A percentile compares a stretch with the other conserved stretches of the same genome.
These are phyloP conservation scores for Nymphalis polychloros DNA, from an alignment of 2,888 invertebrate genomes.

Conservation along the genomic window DNA sequence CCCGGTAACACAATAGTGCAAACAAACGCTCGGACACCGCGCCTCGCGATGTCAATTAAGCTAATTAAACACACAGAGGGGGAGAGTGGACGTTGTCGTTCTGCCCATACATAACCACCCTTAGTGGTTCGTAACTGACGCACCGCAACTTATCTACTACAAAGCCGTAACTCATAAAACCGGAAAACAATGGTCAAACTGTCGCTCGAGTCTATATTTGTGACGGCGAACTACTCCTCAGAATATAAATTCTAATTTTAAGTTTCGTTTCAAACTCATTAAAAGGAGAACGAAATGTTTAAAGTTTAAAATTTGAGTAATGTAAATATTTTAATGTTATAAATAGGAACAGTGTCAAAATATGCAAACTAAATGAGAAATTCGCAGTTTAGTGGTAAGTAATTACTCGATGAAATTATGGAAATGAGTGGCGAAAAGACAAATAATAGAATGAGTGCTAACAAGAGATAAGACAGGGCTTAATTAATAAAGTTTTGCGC, in stretches of 20 bases:
- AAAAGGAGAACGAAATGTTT: no score
- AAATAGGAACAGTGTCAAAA: slow-evolving; percentile 67
- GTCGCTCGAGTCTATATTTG: slow-evolving; percentile 38
- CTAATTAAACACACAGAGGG: slow-evolving; percentile 79
- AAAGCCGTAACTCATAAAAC: slow-evolving; percentile 63
- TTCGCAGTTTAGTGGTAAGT: slow-evolving; percentile 73
- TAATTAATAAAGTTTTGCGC: slow-evolving; percentile 81
- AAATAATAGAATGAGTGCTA: slow-evolving; percentile 82
- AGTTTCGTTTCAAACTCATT: not conserved
- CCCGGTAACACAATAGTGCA: slow-evolving; percentile 74
- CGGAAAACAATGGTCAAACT: slow-evolving; percentile 58
- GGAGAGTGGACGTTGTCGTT: slow-evolving; percentile 56
- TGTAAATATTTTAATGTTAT: slow-evolving; percentile 4
- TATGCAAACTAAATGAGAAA: slow-evolving; percentile 76
- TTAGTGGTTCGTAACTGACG: slow-evolving; percentile 64
- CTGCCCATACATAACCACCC: slow-evolving; percentile 41
- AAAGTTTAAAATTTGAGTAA: not conserved
- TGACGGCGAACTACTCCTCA: slow-evolving; percentile 20
- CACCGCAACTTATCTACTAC: slow-evolving; percentile 68
- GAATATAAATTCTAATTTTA: slow-evolving; percentile 2
- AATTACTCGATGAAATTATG: slow-evolving; percentile 81
- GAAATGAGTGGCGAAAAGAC: slow-evolving; percentile 81
- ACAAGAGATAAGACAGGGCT: slow-evolving; percentile 82
- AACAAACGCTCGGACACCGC: slow-evolving; percentile 80
- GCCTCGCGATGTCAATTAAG: slow-evolving; percentile 81